Base-by-base conservation (phyloP, 2,888 invertebrate species). In the Cacoxenus indagator region DNA sequence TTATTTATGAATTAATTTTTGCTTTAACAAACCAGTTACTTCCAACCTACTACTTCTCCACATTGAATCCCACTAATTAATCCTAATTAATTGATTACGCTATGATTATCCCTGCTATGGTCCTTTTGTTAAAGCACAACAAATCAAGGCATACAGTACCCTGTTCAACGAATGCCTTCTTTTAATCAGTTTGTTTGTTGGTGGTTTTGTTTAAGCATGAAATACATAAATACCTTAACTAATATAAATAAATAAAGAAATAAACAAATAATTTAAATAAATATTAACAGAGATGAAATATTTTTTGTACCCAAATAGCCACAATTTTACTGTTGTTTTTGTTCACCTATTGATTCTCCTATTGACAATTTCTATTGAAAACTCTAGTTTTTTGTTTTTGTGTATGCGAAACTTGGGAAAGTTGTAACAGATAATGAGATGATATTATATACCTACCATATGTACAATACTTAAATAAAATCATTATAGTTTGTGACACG, bases 101-200 rank as follows among this genome's bases (percentile, higher is more conserved):
- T n/a, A n/a, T n/a, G n/a, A n/a, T n/a, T n/a, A n/a, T n/a, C n/a
- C n/a, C n/a, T n/a, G n/a, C n/a, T n/a, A n/a, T n/a, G n/a, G n/a
- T n/a, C n/a, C n/a, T n/a, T n/a, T n/a, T n/a, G n/a, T n/a, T n/a
- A n/a, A n/a, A 64, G 66, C 57, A 62, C 45, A 11, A 19, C 37
- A 68, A 37, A 64, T 67, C 59, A 71, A 74, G 68, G 69, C 72
- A 70, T 74, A n/a, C n/a, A 76, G 84, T 84, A 85, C 84, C 84
- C 84, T 83, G 84, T 84, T 82, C 76, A 81, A 75, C 78, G 81
- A 74, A 73, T 82, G 86, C 86, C 86, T 84, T 84, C 73, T 78
- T 84, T 70, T 83, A 70, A 72, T 69, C 67, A 69, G 67, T 74
- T 70, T 66, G 74, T 74, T 74, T 75, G 71, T 75, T 48, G 48